A percentile compares a stretch with the other conserved stretches of the same genome.
Conservation (phyloP, 2,113 vertebrate genomes). For the Prunella himalayana region DNA sequence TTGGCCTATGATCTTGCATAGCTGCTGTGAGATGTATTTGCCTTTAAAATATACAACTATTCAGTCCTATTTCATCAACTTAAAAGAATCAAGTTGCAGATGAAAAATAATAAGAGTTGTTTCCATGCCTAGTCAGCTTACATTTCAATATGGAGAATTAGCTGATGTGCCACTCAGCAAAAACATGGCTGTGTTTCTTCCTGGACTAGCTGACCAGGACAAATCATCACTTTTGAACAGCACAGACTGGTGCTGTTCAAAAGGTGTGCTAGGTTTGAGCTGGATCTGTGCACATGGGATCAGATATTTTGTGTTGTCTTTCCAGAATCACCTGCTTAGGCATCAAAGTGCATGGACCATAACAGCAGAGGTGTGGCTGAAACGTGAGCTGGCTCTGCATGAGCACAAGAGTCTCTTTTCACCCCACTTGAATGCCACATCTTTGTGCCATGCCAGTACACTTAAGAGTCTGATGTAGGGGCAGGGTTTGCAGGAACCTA, state of each 20-base stretch:
- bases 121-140: background rate
- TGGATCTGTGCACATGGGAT: background rate
- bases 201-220: background rate
- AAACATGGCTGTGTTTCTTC: background rate
- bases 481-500: background rate
- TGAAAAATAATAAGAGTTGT: background rate
- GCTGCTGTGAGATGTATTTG: background rate
- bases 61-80: background rate
- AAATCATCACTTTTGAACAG: background rate
- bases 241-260: background rate
- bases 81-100: background rate
- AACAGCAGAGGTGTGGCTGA: background rate
- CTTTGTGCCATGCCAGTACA: background rate
- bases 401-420: background rate
- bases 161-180: background rate
- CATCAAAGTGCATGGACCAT: rapidly evolving
- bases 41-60: background rate
- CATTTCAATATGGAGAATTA: background rate
- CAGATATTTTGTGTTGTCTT: background rate
- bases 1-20: background rate
- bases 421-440: background rate
- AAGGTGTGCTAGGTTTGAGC: background rate
- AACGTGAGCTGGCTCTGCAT: background rate
- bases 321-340: background rate
- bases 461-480: background rate